phyloP scores from a whole-genome alignment of 2,797 vertebrate species.

The Synaphobranchus kaupii region DNA sequence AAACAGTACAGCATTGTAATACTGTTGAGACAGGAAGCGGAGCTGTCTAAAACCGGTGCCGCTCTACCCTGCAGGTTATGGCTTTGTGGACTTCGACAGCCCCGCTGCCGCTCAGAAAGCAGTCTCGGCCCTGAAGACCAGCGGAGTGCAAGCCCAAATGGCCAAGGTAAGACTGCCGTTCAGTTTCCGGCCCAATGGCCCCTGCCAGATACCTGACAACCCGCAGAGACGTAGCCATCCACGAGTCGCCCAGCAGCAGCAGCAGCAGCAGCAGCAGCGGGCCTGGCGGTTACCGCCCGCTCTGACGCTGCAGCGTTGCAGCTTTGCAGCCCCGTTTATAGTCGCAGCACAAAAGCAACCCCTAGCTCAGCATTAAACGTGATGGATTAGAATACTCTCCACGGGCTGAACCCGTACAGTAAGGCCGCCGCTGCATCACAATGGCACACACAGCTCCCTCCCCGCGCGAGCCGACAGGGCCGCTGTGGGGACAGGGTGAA shows the following conservation, averaged over 20 bases:
- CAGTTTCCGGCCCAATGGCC: not conserved
- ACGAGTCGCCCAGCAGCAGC: not conserved
- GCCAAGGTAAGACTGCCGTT: slow-evolving; percentile 84
- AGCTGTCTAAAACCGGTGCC: not conserved
- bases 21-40: not conserved
- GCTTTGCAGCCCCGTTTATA: not conserved
- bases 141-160: slow-evolving; percentile 98
- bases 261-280: not conserved
- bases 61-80: slow-evolving; percentile 79
- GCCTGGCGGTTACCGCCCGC: not conserved
- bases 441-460: not conserved
- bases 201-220: not conserved
- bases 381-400: not conserved
- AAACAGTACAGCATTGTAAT: not conserved
- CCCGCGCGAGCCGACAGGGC: not conserved
- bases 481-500: not conserved
- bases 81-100: slow-evolving; percentile 99
- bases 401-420: not conserved
- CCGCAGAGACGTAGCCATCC: not conserved
- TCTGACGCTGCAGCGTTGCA: not conserved
- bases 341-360: not conserved
- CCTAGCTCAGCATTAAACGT: not conserved
- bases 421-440: not conserved
- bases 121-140: slow-evolving; percentile 94
- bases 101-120: slow-evolving; percentile 96